These are phyloP conservation scores for Mergus octosetaceus DNA, from an alignment of 2,797 vertebrate genomes.

Conservation along the genomic window DNA sequence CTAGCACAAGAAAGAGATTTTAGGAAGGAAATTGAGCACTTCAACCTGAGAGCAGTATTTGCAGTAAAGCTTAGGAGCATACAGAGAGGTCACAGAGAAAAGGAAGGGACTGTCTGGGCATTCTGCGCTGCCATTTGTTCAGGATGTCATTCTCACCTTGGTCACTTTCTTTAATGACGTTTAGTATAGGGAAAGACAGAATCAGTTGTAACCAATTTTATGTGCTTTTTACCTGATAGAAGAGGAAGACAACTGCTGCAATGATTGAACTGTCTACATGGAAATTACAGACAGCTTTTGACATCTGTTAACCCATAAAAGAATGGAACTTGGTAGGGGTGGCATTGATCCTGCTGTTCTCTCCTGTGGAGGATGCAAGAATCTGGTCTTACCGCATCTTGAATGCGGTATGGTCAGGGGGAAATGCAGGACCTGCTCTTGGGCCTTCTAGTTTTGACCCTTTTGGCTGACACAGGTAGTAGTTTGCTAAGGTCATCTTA, in stretches of 20 bases:
- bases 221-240: neutral
- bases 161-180: neutral
- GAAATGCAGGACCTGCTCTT: neutral
- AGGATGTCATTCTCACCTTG: neutral
- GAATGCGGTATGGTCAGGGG: neutral
- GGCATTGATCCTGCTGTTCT: neutral
- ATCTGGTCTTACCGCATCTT: neutral
- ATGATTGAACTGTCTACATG: neutral
- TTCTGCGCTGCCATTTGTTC: neutral
- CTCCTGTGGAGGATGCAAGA: neutral
- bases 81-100: neutral
- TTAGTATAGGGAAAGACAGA: neutral
- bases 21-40: slow-evolving; percentile 56
- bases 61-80: neutral
- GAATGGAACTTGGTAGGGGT: neutral
- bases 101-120: neutral
- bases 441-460: neutral
- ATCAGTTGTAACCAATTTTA: neutral
- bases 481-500: neutral
- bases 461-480: neutral
- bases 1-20: slow-evolving; percentile 32
- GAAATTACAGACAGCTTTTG: neutral
- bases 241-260: neutral
- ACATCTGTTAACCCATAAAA: neutral
- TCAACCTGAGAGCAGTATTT: slow-evolving; percentile 53